These are phyloP conservation scores for Pachycephala philippinensis DNA, from an alignment of 2,113 vertebrate species.

Conservation along the genomic window DNA sequence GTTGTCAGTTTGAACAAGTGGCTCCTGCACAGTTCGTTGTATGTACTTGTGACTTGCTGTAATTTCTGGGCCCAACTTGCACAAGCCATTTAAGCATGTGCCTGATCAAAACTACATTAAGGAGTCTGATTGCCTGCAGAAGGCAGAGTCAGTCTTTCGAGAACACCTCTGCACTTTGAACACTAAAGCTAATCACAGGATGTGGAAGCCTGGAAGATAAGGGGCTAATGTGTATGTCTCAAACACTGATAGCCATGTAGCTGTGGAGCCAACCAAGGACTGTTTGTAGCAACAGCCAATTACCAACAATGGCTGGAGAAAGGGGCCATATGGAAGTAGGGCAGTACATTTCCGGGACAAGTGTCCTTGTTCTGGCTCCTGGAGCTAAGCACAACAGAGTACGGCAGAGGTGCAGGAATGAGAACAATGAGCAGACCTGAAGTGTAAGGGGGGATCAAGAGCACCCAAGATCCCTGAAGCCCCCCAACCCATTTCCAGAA, in stretches of 20 bases:
- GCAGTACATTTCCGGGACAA: background rate
- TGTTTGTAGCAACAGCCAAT: background rate
- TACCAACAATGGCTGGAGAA: background rate
- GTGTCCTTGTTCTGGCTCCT: background rate
- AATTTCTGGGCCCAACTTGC: background rate
- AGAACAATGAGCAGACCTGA: fast-evolving
- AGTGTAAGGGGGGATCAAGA: background rate
- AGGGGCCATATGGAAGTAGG: background rate
- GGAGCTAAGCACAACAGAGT: background rate
- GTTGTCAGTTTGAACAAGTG: background rate
- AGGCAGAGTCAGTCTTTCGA: background rate
- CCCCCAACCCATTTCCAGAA: background rate
- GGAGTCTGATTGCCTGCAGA: background rate
- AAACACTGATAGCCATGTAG: background rate
- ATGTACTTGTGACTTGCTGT: background rate
- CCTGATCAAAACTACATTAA: background rate
- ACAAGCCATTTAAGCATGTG: background rate
- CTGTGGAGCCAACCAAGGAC: background rate
- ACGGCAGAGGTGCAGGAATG: background rate
- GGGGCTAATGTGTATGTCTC: background rate
- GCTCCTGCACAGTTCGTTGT: background rate
- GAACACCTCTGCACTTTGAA: background rate
- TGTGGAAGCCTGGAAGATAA: background rate
- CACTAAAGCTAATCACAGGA: background rate
- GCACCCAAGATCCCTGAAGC: background rate